phyloP scores from a whole-genome alignment of 2,797 vertebrate genomes.

The Balearica regulorum region DNA sequence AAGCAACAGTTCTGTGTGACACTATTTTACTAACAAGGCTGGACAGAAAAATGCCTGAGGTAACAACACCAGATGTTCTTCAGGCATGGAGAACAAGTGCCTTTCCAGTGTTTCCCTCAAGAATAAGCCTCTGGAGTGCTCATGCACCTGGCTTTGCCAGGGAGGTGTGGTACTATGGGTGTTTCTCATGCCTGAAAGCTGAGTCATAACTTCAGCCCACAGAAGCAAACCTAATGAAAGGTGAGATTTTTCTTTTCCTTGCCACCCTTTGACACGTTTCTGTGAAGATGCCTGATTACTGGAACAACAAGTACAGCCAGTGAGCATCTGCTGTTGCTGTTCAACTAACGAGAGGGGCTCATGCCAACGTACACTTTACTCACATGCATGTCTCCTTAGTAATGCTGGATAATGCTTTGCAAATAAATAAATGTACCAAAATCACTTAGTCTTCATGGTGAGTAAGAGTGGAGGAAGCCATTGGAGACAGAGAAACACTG shows the following conservation, averaged over 20 bases:
- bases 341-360: neutral
- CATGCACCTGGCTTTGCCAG: constrained; percentile 50
- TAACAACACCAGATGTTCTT: neutral
- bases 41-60: constrained; percentile 28
- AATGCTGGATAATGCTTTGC: neutral
- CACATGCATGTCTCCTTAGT: neutral
- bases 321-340: neutral
- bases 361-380: neutral
- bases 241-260: constrained; percentile 41
- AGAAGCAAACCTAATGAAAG: constrained; percentile 50
- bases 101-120: constrained; percentile 37
- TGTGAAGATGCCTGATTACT: constrained; percentile 4
- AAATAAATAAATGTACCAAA: neutral
- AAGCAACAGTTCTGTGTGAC: neutral
- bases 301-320: constrained; percentile 29
- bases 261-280: constrained; percentile 29
- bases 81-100: constrained; percentile 35
- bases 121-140: constrained; percentile 30
- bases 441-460: neutral
- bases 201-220: constrained; percentile 52
- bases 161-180: constrained; percentile 27
- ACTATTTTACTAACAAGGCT: neutral
- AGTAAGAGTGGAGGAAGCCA: neutral
- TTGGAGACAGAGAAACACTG: neutral
- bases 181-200: constrained; percentile 47